phyloP scores from a whole-genome alignment of 2,797 vertebrate genomes.

The Forpus xanthops region DNA sequence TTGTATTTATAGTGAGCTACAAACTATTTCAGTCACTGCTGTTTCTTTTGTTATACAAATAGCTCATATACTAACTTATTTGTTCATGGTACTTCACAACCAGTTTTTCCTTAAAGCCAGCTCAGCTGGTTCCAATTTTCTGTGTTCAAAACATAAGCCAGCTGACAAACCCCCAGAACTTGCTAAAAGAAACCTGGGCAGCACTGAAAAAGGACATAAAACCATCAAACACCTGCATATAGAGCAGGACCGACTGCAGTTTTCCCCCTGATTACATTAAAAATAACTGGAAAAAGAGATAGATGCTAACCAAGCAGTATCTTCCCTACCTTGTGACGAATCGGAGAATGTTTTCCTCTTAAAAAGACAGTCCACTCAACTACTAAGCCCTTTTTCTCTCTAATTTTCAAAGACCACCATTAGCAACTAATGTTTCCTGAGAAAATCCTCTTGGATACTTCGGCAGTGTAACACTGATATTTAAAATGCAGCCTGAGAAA shows the following conservation, averaged over 20 bases:
- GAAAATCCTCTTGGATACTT: background rate
- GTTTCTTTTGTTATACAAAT: background rate
- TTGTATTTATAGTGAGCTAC: background rate
- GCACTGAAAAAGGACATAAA: background rate
- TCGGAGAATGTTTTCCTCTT: background rate
- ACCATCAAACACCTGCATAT: background rate
- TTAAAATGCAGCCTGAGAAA: background rate
- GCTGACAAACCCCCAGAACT: background rate
- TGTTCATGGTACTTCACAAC: background rate
- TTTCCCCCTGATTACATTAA: background rate
- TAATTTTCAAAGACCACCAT: background rate
- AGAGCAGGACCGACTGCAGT: background rate
- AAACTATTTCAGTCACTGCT: background rate
- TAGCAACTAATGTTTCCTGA: background rate
- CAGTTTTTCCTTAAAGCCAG: background rate
- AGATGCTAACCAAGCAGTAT: background rate
- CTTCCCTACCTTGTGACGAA: background rate
- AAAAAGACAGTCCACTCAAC: background rate
- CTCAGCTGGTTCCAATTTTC: background rate
- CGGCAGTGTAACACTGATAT: background rate
- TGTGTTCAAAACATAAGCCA: background rate
- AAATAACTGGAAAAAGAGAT: background rate
- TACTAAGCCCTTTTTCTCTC: background rate
- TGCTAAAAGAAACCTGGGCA: background rate
- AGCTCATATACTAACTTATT: background rate